Base-by-base conservation (phyloP, 2,113 vertebrate species). In the Lepidothrix coronata region DNA sequence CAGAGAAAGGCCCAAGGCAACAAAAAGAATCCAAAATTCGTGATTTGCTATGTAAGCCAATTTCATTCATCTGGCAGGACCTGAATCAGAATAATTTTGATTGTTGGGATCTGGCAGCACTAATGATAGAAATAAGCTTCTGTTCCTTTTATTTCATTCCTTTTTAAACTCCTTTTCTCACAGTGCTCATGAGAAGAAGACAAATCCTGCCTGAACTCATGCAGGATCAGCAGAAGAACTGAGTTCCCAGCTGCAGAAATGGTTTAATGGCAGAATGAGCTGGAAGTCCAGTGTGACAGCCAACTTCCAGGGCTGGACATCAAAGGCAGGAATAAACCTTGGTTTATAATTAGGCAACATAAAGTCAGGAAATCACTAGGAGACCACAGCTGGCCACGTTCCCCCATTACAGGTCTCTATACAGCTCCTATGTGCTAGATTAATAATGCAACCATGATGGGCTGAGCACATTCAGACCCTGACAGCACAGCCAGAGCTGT, bases 141-240 rank as follows among this genome's bases (percentile, higher is more conserved):
- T 81, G 8, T 41, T 74, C 48, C 3, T 49, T 63, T n/a, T 41
- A 41, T 44, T 57, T 67, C 28, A 37, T 44, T 58, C 11, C 6
- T 74, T 91, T 83, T 92, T 35, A 33, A 92, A 48, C 19, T 54
- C 16, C 11, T 81, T 88, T 95, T 84, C 51, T 92, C 75, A 76
- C 31, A 33, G n/a, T 5, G 28, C 37, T 62, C 0, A 2, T 20
- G 16, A 86, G 37, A 46, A 73, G 28, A 8, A 48, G 23, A 20
- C 0, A 0, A 31, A 66, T 70, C 7, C 75, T 72, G 54, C 23
- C 58, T 5, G 2, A 65, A 51, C n/a, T 70, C 3, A 2, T 10
- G 63, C 22, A 71, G 43, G 25, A 81, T 11, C 3, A 9, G 55
- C 51, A 72, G 39, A 83, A 90, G 10, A 30, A 49, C 7, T 2